A percentile compares a stretch with the other conserved stretches of the same genome.
These are phyloP conservation scores for Cosmorhoe ocellata DNA, from an alignment of 2,888 invertebrate species.

Conservation along the genomic window DNA sequence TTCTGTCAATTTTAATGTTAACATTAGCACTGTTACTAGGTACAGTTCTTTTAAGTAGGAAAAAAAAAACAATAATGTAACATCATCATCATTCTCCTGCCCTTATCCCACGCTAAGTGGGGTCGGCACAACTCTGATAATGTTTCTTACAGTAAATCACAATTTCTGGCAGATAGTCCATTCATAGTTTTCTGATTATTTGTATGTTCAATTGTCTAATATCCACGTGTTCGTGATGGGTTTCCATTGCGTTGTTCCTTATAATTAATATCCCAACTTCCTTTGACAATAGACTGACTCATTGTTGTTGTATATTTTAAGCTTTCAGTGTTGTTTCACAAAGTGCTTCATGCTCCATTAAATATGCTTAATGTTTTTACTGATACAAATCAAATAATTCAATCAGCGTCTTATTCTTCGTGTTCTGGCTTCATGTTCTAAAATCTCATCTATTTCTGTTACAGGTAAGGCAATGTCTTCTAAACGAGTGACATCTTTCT, in stretches of 20 bases:
- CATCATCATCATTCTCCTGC: too few relatives aligned
- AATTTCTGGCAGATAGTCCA: too few relatives aligned
- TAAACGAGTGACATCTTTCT: constrained; percentile 68
- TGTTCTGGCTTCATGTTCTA: constrained; percentile 27
- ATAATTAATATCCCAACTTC: constrained; percentile 4
- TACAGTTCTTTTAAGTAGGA: too few relatives aligned
- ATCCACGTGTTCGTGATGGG: constrained; percentile 17
- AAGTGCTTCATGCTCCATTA: constrained; percentile 4
- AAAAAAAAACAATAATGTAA: too few relatives aligned
- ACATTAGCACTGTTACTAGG: too few relatives aligned
- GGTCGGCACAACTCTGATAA: too few relatives aligned
- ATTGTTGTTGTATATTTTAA: background rate
- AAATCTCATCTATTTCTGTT: constrained; percentile 58
- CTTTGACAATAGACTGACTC: background rate
- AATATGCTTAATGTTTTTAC: constrained; percentile 2
- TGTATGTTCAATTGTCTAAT: constrained; percentile 8
- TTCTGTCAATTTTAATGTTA: too few relatives aligned
- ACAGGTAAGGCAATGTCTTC: constrained; percentile 80
- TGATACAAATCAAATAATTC: too few relatives aligned
- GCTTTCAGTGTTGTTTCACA: background rate
- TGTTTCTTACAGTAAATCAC: too few relatives aligned
- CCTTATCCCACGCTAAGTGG: too few relatives aligned
- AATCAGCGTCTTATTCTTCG: background rate
- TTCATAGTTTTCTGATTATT: too few relatives aligned
- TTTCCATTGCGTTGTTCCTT: background rate